Evolutionary conservation across 2,113 vertebrate genomes (phyloP).

Genomic region (Rhodinocichla rosea): DNA sequence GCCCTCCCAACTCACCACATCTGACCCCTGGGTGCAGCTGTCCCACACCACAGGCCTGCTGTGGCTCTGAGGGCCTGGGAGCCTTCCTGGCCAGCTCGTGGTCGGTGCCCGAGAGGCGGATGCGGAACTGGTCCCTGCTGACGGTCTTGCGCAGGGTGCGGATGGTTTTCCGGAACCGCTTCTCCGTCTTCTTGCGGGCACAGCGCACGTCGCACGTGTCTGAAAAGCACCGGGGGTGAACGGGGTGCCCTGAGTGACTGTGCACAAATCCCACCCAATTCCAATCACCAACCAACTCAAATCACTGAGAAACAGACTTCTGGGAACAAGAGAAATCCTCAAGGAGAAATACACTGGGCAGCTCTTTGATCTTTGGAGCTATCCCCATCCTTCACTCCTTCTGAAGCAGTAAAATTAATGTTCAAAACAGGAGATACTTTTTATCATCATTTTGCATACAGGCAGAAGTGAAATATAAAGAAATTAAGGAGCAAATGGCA

Average conservation of each 20-base stretch:
- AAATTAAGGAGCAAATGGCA: conserved; percentile 16
- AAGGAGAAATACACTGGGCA: neutral
- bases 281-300: neutral
- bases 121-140: conserved; percentile 89
- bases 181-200: conserved; percentile 85
- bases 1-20: conserved; percentile 83
- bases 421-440: conserved; percentile 98
- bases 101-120: conserved; percentile 84
- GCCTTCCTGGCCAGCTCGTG: conserved; percentile 81
- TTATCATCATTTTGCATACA: conserved; percentile 40
- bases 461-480: conserved; percentile 57
- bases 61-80: conserved; percentile 62
- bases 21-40: conserved; percentile 80
- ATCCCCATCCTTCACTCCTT: neutral
- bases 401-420: conserved; percentile 16
- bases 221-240: conserved; percentile 68
- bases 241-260: neutral
- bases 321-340: neutral
- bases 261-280: neutral
- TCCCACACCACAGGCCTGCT: conserved; percentile 79
- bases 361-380: conserved; percentile 1
- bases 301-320: neutral
- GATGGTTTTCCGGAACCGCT: conserved; percentile 90
- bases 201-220: conserved; percentile 90
- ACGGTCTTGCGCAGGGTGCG: conserved; percentile 90